Base-by-base conservation (phyloP, 2,888 invertebrate genomes). In the Eremobia ochroleuca region DNA sequence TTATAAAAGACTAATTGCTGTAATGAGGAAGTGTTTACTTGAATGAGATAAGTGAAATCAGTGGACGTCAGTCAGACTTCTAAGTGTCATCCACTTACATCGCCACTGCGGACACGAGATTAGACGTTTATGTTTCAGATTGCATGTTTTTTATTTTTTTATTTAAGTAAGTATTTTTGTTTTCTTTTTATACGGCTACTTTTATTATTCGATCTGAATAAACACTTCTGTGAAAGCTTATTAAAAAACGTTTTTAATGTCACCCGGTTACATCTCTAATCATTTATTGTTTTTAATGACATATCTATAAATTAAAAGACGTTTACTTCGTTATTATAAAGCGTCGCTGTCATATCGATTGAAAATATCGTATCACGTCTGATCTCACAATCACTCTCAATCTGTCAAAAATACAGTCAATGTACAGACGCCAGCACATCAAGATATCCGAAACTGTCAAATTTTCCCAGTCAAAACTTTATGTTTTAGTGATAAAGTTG, bases 21-120 rank as follows among this genome's bases (percentile, higher is more conserved):
- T 79, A 72, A 85, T 85, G 82, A 81, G 76, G 84, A 81, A 77
- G 62, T 76, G 74, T 77, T 84, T 84, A 77, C 52, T 73, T 73
- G 85, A 49, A 75, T 55, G 66, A 81, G 75, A 76, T 76, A 80
- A 85, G 77, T 85, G 85, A 84, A 85, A 85, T 77, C 81, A n/a
- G 77, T 84, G 31, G 62, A 73, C 34, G 66, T 77, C 81, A 52
- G 62, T 81, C 77, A 73, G 66, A 62, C 73, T 67, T n/a, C 40
- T n/a, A 40, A 72, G 43, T 34, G 71, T 18, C 71, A 9, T 58
- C 74, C 68, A 82, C 34, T 79, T 75, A 83, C 58, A 66, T 75
- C 37, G 74, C 68, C 11, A 49, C 49, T 49, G 15, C 34, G 25
- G 21, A n/a, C 66, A 68, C 71, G 58, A 82, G 58, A 71, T 78